phyloP scores from a whole-genome alignment of 2,113 vertebrate genomes.

The Deroptyus accipitrinus region DNA sequence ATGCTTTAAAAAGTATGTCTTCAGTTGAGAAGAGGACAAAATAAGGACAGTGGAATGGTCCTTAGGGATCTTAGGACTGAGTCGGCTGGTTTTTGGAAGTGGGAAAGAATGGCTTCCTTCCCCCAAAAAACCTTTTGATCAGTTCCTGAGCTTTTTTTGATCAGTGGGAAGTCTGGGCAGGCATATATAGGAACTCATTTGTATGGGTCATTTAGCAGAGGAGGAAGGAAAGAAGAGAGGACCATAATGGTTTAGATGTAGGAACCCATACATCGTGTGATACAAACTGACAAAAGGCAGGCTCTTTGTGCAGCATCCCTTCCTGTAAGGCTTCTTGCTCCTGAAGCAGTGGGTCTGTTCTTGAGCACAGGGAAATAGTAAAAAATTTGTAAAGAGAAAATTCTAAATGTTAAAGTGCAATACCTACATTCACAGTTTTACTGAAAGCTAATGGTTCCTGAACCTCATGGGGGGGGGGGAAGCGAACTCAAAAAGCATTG shows the following conservation, averaged over 20 bases:
- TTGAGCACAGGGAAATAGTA: background rate
- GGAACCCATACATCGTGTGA: background rate
- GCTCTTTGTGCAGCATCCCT: background rate
- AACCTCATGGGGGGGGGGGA: background rate
- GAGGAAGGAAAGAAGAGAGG: background rate
- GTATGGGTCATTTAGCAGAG: background rate
- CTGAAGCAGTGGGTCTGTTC: background rate
- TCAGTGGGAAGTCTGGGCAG: background rate
- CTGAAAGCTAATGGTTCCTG: background rate
- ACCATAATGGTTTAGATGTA: background rate
- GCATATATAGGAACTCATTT: background rate
- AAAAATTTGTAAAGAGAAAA: background rate
- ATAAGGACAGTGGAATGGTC: background rate
- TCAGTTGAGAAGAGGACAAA: background rate
- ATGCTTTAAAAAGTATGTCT: background rate
- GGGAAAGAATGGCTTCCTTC: background rate
- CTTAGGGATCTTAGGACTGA: background rate
- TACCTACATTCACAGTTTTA: background rate
- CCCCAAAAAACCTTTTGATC: background rate
- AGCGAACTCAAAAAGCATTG: background rate
- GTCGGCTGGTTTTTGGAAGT: background rate
- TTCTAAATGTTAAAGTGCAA: background rate
- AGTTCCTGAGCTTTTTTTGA: background rate
- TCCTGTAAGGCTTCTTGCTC: background rate
- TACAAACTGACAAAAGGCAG: background rate